Percentiles rank a stretch among this genome's conserved stretches.
phyloP scores from a whole-genome alignment of 2,113 vertebrate genomes.

The Carassius auratus region DNA sequence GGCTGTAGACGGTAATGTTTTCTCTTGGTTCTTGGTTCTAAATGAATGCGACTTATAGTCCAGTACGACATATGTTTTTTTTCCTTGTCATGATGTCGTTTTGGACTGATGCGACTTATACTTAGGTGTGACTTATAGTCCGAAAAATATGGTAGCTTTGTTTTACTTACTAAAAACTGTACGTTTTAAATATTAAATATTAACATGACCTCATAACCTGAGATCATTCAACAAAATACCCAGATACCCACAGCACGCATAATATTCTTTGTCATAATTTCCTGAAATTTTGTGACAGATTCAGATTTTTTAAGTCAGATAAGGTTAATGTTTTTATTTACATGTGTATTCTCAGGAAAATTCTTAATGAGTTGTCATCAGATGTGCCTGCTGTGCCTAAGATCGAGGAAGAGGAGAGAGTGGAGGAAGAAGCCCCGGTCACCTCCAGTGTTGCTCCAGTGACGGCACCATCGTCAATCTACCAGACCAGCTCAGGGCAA shows the following conservation, averaged over 20 bases:
- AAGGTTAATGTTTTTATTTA: neutral
- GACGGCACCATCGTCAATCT: constrained; percentile 79
- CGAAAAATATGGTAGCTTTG: neutral
- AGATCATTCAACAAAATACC: neutral
- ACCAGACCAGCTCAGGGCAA: constrained; percentile 89
- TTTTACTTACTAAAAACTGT: neutral
- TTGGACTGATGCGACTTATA: too few species aligned
- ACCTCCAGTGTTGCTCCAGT: constrained; percentile 70
- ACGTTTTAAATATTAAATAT: neutral
- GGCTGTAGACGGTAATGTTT: too few species aligned
- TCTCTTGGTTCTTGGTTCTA: too few species aligned
- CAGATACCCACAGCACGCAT: neutral
- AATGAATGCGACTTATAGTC: too few species aligned
- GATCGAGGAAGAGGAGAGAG: constrained; percentile 83
- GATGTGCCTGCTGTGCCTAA: constrained; percentile 80
- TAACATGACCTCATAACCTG: neutral
- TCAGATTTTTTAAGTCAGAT: neutral
- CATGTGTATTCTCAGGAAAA: constrained; percentile 79
- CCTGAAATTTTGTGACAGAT: neutral
- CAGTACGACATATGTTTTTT: too few species aligned
- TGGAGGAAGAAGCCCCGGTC: constrained; percentile 76
- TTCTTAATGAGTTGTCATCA: constrained; percentile 87
- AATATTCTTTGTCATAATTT: neutral
- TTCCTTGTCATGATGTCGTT: too few species aligned
- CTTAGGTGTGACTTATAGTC: too few species aligned